phyloP scores from a whole-genome alignment of 2,797 vertebrate species.

The Helarctos malayanus region DNA sequence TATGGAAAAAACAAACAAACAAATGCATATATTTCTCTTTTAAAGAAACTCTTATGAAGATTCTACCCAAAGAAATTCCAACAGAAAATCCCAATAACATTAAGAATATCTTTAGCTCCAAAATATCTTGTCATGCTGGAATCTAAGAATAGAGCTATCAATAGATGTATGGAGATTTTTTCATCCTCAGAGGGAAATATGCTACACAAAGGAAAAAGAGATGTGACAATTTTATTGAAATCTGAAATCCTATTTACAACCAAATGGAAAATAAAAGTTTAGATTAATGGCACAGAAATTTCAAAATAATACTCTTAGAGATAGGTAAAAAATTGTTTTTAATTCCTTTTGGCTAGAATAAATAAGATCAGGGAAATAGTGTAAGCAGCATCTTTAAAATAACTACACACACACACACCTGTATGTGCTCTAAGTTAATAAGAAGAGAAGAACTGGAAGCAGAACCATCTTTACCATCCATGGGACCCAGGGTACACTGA shows the following conservation, averaged over 20 bases:
- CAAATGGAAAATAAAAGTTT: not conserved
- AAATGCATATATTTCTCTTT: not conserved
- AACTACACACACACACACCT: not conserved
- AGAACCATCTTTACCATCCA: not conserved
- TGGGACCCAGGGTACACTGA: not conserved
- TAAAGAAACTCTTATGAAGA: not conserved
- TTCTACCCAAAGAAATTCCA: not conserved
- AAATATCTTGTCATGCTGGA: not conserved
- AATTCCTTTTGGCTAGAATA: not conserved
- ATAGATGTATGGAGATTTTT: not conserved
- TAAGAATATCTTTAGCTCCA: slow-evolving; percentile 3
- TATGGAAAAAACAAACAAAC: not conserved
- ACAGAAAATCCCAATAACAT: not conserved
- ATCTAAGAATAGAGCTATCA: not conserved
- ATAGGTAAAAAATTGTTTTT: not conserved
- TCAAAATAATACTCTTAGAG: not conserved
- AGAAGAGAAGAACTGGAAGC: not conserved
- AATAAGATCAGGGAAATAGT: not conserved
- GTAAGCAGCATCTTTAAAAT: not conserved
- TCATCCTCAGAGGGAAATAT: not conserved
- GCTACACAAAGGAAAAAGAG: not conserved
- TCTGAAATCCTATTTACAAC: not conserved
- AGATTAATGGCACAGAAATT: not conserved
- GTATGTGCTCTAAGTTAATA: not conserved
- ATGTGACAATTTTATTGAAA: not conserved